Base-by-base conservation (phyloP, 2,797 vertebrate species). In the Pelochelys cantorii region DNA sequence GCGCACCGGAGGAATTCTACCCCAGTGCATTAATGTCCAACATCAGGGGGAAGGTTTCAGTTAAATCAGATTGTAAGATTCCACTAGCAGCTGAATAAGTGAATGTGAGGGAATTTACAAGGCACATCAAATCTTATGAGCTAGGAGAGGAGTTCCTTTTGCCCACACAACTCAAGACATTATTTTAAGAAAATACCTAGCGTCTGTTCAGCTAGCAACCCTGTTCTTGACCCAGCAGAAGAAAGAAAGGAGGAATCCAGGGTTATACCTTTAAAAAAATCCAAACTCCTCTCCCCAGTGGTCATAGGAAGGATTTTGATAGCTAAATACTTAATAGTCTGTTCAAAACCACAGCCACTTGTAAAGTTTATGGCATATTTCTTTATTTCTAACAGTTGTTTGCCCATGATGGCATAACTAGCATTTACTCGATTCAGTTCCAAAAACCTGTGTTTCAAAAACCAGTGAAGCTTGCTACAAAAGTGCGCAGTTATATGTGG, bases 171-270 rank as follows among this genome's bases (percentile, higher is more conserved):
- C 83, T 54, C 29, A 81, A 89, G 79, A 62, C 29, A 22, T 88
- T 93, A 94, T 92, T 93, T 95, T 92, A 94, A 95, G 88, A 60
- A 86, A 90, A 54, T 10, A 29, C 82, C 96, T 85, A 85, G 89
- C 87, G 68, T 92, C 17, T 59, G 88, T 53, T 93, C 82, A 82
- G 90, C 23, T 29, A 31, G 37, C 34, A 74, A 85, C 29, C 80
- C 90, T 90, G 68, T 83, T 88, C 80, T 80, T 93, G n/a, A 55
- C 4, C 17, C 11, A 59, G 34, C 52, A 79, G 84, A 93, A 88
- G 81, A 81, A 84, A 89, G 22, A 90, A 88, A n/a, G 31, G 54
- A n/a, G 29, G 14, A 31, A 62, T 31, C 29, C 12, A 62, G 60
- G 17, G 60, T 62, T 62, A 62, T 7, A 31, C 17, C 29, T 31